Evolutionary conservation across 2,888 invertebrate species (phyloP), one percentile per base, ranked within the genome.

Genomic region (Eupithecia subumbrata): DNA sequence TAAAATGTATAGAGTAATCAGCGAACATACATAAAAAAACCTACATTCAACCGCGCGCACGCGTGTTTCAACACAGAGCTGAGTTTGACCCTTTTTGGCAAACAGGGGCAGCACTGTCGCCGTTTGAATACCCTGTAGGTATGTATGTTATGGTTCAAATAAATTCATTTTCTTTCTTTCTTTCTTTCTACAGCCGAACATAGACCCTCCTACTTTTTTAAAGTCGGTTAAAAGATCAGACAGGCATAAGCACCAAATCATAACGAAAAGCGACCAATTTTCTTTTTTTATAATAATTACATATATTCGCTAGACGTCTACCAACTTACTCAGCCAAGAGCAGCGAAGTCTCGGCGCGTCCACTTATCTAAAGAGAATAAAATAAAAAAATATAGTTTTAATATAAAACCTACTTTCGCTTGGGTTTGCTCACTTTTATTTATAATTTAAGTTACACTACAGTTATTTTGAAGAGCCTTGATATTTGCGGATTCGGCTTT

Each of bases 351-450:
- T 79, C 80, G 82, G 80, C 81, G 80, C 80, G 79, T 83, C 79
- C 82, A 84, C 83, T 83, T 82, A 83, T 84, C 85, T 84, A 84
- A 79, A 79, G 81, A 83, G 69, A 80, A 74, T 76, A 81, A 83
- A 84, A 85, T 83, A 83, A 84, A 81, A 83, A 81, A 80, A 82
- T 81, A 80, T 82, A 78, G 25, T 78, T 79, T 77, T 69, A 69
- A 77, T 78, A 68, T 76, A 74, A 75, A 78, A 75, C 63, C 67
- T 68, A 25, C 73, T 73, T 73, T 52, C 72, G 66, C 25, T 71
- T 75, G 71, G 60, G 68, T 72, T 75, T 76, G 71, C 68, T 73
- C 78, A 66, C 72, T 76, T 78, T 72, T 69, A 67, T 56, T 71
- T 69, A 9, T 25, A 25, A 76, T 40, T 30, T 7, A 16, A 18